phyloP scores from a whole-genome alignment of 1,140 invertebrate genomes.

The Hetaerina americana region DNA sequence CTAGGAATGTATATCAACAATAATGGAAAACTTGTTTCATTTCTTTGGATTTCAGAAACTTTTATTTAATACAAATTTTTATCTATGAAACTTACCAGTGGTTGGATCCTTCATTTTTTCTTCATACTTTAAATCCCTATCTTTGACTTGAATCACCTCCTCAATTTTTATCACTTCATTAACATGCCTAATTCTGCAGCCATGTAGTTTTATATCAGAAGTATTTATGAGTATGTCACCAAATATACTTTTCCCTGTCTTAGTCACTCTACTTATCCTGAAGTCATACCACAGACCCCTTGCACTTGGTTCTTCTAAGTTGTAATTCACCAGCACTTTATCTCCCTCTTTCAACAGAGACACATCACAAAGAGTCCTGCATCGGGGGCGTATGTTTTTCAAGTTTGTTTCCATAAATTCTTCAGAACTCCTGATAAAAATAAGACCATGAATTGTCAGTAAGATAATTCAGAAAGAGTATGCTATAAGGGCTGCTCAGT shows the following conservation, averaged over 20 bases:
- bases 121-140: conserved; percentile 26
- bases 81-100: not conserved
- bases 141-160: conserved; percentile 29
- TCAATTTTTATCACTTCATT: conserved; percentile 50
- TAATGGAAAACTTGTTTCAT: too few species aligned
- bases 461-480: too few species aligned
- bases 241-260: conserved; percentile 16
- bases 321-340: conserved; percentile 62
- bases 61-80: too few species aligned
- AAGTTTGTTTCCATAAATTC: conserved; percentile 32
- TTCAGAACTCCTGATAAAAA: conserved; percentile 30
- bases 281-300: conserved; percentile 64
- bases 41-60: too few species aligned
- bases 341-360: conserved; percentile 43
- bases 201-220: conserved; percentile 29
- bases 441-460: too few species aligned
- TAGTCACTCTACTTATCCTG: conserved; percentile 30
- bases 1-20: too few species aligned
- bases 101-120: conserved; percentile 14
- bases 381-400: conserved; percentile 51
- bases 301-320: conserved; percentile 51
- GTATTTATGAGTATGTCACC: conserved; percentile 8
- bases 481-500: too few species aligned
- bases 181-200: conserved; percentile 39
- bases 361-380: conserved; percentile 38